phyloP scores from a whole-genome alignment of 2,888 invertebrate species.

The Byasa hedistus region DNA sequence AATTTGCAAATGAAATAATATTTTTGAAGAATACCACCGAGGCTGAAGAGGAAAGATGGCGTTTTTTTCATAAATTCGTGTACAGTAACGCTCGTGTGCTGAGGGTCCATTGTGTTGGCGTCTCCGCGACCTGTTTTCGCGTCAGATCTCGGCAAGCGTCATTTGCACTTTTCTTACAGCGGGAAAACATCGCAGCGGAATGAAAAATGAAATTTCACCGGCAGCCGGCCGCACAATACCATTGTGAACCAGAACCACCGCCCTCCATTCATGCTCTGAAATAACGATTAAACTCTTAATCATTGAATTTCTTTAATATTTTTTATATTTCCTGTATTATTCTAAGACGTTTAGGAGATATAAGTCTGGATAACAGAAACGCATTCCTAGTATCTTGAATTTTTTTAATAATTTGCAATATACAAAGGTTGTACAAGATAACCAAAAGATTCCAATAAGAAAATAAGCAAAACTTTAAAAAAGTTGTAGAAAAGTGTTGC shows the following conservation, averaged over 20 bases:
- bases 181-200: slow-evolving; percentile 60
- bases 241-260: slow-evolving; percentile 37
- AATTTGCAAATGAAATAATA: no score
- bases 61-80: neutral
- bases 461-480: no score
- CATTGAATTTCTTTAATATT: slow-evolving; percentile 24
- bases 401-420: no score
- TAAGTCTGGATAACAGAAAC: no score
- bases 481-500: no score
- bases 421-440: no score
- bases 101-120: slow-evolving; percentile 38
- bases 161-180: slow-evolving; percentile 68
- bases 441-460: no score
- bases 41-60: no score
- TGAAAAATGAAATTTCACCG: slow-evolving; percentile 74
- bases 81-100: slow-evolving; percentile 44
- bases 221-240: slow-evolving; percentile 49
- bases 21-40: no score
- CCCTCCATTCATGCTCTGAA: slow-evolving; percentile 4
- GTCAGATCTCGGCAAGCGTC: slow-evolving; percentile 66
- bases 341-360: no score
- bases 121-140: slow-evolving; percentile 47
- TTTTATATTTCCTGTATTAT: no score
- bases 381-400: no score
- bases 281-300: slow-evolving; percentile 34